A percentile compares a stretch with the other conserved stretches of the same genome.
Evolutionary conservation across 2,888 invertebrate genomes (phyloP).

Genomic region (Euplagia quadripunctaria): DNA sequence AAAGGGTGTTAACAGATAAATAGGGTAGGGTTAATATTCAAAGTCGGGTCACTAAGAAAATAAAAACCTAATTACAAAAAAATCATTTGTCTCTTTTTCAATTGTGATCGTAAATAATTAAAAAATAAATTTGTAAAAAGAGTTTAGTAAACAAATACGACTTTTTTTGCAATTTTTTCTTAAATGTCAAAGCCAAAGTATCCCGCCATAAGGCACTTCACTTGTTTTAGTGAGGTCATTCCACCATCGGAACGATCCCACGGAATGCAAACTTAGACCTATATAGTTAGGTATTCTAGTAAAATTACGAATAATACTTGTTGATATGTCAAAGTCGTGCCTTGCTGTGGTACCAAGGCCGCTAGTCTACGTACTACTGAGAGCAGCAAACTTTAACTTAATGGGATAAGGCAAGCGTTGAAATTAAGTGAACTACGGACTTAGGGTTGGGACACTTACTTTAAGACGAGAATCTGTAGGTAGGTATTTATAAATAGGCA

Average conservation of each 20-base stretch:
- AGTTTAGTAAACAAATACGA: too few relatives aligned
- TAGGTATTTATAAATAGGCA: too few relatives aligned
- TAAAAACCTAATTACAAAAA: too few relatives aligned
- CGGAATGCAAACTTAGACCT: conserved; percentile 10
- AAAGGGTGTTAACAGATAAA: too few relatives aligned
- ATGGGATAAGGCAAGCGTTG: not conserved
- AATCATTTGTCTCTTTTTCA: too few relatives aligned
- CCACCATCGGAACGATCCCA: not conserved
- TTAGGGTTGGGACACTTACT: not conserved
- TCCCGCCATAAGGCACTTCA: not conserved
- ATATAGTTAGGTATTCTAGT: conserved; percentile 6
- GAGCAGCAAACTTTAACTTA: conserved; percentile 9
- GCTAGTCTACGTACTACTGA: not conserved
- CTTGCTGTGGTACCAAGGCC: conserved; percentile 28
- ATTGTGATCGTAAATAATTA: too few relatives aligned
- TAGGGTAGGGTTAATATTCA: too few relatives aligned
- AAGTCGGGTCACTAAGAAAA: too few relatives aligned
- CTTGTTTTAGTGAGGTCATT: not conserved
- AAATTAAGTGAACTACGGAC: not conserved
- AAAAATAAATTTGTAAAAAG: too few relatives aligned
- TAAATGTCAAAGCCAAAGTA: not conserved
- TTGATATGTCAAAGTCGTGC: conserved; percentile 61
- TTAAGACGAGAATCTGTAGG: too few relatives aligned
- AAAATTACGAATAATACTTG: conserved; percentile 41
- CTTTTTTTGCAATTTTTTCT: too few relatives aligned